phyloP scores from a whole-genome alignment of 2,797 vertebrate species.

The Paguma larvata region DNA sequence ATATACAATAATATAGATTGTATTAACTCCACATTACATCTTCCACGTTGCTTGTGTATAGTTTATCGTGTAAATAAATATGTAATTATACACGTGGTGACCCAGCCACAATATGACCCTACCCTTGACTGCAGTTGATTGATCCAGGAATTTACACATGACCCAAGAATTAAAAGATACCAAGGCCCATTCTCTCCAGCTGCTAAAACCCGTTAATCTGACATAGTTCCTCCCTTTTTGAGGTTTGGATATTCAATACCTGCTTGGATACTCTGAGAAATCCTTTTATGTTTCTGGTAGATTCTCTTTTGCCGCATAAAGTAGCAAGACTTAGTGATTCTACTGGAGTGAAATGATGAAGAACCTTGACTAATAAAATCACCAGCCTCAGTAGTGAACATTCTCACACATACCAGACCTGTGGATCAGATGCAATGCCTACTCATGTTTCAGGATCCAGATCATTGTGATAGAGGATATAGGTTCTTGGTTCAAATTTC shows the following conservation, averaged over 20 bases:
- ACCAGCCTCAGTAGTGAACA: not conserved
- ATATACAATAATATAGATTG: too few relatives aligned
- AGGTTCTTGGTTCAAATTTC: not conserved
- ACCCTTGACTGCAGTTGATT: not conserved
- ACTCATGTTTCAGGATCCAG: not conserved
- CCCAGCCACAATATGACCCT: not conserved
- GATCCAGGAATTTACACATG: not conserved
- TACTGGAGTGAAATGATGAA: not conserved
- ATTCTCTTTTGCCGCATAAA: not conserved
- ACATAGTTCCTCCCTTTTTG: not conserved
- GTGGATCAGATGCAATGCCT: not conserved
- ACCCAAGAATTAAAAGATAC: not conserved
- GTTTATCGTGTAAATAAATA: not conserved
- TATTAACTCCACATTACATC: not conserved
- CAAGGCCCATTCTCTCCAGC: not conserved
- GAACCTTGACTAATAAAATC: not conserved
- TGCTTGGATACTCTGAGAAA: not conserved
- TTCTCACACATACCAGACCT: not conserved
- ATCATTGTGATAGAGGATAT: not conserved
- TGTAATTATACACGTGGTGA: not conserved
- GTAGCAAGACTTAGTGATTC: not conserved
- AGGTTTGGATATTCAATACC: not conserved
- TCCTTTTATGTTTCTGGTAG: not conserved
- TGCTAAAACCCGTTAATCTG: not conserved
- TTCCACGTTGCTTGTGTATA: not conserved